A percentile compares a stretch with the other conserved stretches of the same genome.
phyloP scores from a whole-genome alignment of 2,888 invertebrate genomes.

The Diarsia mendica region DNA sequence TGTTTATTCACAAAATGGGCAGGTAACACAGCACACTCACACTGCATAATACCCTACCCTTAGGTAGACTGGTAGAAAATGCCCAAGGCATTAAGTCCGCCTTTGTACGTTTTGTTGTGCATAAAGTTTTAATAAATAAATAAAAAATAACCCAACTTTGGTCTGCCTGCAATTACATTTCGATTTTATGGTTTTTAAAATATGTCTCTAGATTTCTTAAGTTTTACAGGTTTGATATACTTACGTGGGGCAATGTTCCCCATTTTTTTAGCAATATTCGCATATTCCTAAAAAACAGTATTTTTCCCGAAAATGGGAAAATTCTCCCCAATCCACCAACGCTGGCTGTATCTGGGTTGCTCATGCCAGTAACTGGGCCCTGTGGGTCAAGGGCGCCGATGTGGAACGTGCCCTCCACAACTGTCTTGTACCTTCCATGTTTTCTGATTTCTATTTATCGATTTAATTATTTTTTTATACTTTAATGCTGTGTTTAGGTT shows the following conservation, averaged over 20 bases:
- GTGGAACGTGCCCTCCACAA: slow-evolving; percentile 38
- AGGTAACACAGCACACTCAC: background rate
- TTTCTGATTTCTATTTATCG: slow-evolving; percentile 26
- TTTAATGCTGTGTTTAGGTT: slow-evolving; percentile 3
- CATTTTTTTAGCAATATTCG: background rate
- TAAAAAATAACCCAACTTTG: no score
- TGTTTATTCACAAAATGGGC: background rate
- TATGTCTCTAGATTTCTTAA: background rate
- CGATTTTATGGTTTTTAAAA: background rate
- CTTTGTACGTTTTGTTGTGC: no score
- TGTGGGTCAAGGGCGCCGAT: slow-evolving; percentile 41
- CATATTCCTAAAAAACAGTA: background rate
- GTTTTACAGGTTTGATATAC: background rate
- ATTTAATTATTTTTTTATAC: slow-evolving; percentile 9
- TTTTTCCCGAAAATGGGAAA: background rate
- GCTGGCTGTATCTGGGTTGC: slow-evolving; percentile 6
- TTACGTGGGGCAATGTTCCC: background rate
- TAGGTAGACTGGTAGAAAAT: no score
- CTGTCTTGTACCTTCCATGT: slow-evolving; percentile 7
- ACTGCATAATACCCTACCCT: no score
- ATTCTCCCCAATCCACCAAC: background rate
- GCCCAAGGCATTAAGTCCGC: no score
- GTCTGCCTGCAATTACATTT: background rate
- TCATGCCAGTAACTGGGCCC: slow-evolving; percentile 22
- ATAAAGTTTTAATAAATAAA: no score